Evolutionary conservation across 2,113 vertebrate species (phyloP), one percentile per base, ranked within the genome.

Genomic region (Anhinga anhinga): DNA sequence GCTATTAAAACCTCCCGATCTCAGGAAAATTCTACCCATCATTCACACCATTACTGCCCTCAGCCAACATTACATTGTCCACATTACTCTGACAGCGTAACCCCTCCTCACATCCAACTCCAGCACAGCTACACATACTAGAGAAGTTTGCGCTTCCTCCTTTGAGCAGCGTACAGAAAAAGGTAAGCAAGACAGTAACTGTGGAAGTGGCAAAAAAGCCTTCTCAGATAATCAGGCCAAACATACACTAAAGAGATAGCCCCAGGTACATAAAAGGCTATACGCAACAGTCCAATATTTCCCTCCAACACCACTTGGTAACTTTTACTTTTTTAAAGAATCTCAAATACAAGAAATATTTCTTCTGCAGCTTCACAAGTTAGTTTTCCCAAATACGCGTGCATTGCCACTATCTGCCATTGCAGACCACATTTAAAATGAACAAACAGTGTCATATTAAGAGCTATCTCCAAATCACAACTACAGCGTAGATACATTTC

Each of bases 151-250:
- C 11, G 63, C 23, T 65, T 65, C 53, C 29, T 4, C 1, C 77
- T 82, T 49, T 34, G 52, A 73, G 13, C 0, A 0, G 29, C 40
- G 18, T 3, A 67, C 8, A 42, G n/a, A 17, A 50, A n/a, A 67
- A 74, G 38, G 22, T n/a, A 81, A 65, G 26, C 15, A 66, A 29
- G 11, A 67, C 8, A 55, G 26, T 15, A 76, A 90, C 10, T 5
- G 7, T 7, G 23, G 8, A 80, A 63, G 5, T 22, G 13, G 36
- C 17, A 80, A 62, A 53, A 32, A 66, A 50, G 3, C 62, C n/a
- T 80, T 50, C 14, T 32, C 56, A 74, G n/a, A 53, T 62, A 42
- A 88, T 12, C 34, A 56, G 25, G 50, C 25, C n/a, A 79, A 45
- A 45, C 5, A 6, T 17, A 44, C 5, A 15, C 27, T 42, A 7